Conservation (phyloP, 2,888 invertebrate genomes). For the Keiferia lycopersicella region DNA sequence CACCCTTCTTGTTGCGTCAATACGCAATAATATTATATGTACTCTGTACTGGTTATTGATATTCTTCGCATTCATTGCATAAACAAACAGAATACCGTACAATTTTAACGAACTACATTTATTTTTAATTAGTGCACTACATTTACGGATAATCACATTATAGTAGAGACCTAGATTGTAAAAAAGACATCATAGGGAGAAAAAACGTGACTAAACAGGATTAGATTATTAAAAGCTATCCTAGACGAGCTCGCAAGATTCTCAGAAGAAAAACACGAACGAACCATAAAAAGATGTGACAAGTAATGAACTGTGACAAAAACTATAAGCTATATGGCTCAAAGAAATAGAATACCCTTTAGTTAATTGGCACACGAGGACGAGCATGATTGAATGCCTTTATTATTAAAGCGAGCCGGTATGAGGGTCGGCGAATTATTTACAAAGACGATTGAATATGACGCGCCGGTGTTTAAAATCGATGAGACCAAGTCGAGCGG, state of each 20-base stretch:
- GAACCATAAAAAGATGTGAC: slow-evolving; percentile 31
- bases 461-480: slow-evolving; percentile 60
- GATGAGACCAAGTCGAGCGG: slow-evolving; percentile 48
- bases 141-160: background rate
- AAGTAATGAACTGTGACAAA: slow-evolving; percentile 31
- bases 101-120: background rate
- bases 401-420: slow-evolving; percentile 66
- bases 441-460: slow-evolving; percentile 64
- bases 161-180: background rate
- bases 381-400: slow-evolving; percentile 61
- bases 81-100: slow-evolving; percentile 5
- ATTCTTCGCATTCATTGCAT: slow-evolving; percentile 12
- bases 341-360: slow-evolving; percentile 47
- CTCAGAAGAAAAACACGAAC: slow-evolving; percentile 29
- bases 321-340: slow-evolving; percentile 28
- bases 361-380: slow-evolving; percentile 66
- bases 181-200: background rate
- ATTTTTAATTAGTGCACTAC: background rate
- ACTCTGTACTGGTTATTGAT: slow-evolving; percentile 23
- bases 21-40: slow-evolving; percentile 61
- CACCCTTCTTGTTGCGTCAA: slow-evolving; percentile 67
- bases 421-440: slow-evolving; percentile 65
- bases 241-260: slow-evolving; percentile 2
- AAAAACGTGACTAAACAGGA: slow-evolving; percentile 12
- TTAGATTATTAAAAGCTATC: slow-evolving; percentile 15